A percentile compares a stretch with the other conserved stretches of the same genome.
These are phyloP conservation scores for Drosophila pegasa DNA, from an alignment of 2,888 invertebrate genomes.

Conservation along the genomic window DNA sequence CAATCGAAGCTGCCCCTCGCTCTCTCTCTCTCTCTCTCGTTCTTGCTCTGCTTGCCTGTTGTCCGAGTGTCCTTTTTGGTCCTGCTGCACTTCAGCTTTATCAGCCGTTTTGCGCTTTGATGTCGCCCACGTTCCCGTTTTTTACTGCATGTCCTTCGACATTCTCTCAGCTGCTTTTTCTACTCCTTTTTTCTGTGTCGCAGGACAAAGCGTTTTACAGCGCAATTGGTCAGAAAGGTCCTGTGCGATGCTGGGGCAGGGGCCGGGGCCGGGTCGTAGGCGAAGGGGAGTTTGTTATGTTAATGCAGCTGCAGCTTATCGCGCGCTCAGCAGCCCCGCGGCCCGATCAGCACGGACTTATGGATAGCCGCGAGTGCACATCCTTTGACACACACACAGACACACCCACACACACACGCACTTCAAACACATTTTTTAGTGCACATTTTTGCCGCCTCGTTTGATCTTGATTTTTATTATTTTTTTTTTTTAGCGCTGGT, in stretches of 20 bases:
- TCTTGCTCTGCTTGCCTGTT: conserved; percentile 24
- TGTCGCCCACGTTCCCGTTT: conserved; percentile 49
- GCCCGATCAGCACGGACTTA: conserved; percentile 70
- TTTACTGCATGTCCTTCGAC: conserved; percentile 22
- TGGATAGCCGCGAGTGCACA: conserved; percentile 36
- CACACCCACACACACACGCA: conserved; percentile 26
- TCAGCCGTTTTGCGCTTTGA: conserved; percentile 68
- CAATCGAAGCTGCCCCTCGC: conserved; percentile 58
- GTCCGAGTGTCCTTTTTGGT: conserved; percentile 62
- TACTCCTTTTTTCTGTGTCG: conserved; percentile 1
- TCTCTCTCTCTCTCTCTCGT: background rate
- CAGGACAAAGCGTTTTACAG: conserved; percentile 38
- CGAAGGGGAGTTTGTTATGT: conserved; percentile 12
- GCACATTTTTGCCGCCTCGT: conserved; percentile 38
- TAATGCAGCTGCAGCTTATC: conserved; percentile 77
- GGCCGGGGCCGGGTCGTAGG: background rate
- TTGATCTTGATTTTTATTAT: conserved; percentile 31
- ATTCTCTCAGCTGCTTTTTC: conserved; percentile 18
- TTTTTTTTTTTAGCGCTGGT: conserved; percentile 33
- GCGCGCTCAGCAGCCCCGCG: conserved; percentile 54
- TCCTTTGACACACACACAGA: conserved; percentile 43
- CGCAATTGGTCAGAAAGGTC: conserved; percentile 60
- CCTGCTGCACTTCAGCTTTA: conserved; percentile 68
- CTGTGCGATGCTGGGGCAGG: background rate
- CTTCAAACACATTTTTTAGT: conserved; percentile 77